phyloP scores from a whole-genome alignment of 2,888 invertebrate species.

The Athalia circularis region DNA sequence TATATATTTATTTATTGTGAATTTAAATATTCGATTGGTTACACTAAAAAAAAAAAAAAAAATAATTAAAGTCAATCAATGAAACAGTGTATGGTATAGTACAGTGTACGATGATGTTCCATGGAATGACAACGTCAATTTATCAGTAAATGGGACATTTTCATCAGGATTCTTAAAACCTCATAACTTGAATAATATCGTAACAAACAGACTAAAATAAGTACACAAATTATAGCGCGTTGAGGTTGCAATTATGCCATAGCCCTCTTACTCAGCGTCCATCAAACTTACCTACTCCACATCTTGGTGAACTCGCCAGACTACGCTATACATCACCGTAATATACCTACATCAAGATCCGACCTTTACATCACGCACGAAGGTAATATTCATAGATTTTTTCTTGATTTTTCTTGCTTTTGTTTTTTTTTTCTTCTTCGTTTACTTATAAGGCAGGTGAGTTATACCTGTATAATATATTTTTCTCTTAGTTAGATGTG shows the following conservation, averaged over 20 bases:
- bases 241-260: constrained; percentile 59
- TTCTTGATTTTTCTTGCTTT: neutral
- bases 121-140: neutral
- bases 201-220: neutral
- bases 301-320: constrained; percentile 48
- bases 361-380: neutral
- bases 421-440: too few species aligned
- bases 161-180: neutral
- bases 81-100: too few species aligned
- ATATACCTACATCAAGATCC: constrained; percentile 17
- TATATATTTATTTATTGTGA: too few species aligned
- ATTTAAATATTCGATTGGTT: too few species aligned
- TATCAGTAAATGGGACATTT: neutral
- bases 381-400: constrained; percentile 19
- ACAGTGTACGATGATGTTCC: neutral
- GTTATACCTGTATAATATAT: neutral
- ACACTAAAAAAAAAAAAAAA: too few species aligned
- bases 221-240: constrained; percentile 48
- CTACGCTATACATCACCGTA: neutral
- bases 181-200: neutral
- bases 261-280: constrained; percentile 66
- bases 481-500: neutral
- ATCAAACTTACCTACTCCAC: constrained; percentile 67
- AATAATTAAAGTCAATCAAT: too few species aligned
- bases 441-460: too few species aligned